phyloP scores from a whole-genome alignment of 2,113 vertebrate species.

The Pterophyllum scalare region DNA sequence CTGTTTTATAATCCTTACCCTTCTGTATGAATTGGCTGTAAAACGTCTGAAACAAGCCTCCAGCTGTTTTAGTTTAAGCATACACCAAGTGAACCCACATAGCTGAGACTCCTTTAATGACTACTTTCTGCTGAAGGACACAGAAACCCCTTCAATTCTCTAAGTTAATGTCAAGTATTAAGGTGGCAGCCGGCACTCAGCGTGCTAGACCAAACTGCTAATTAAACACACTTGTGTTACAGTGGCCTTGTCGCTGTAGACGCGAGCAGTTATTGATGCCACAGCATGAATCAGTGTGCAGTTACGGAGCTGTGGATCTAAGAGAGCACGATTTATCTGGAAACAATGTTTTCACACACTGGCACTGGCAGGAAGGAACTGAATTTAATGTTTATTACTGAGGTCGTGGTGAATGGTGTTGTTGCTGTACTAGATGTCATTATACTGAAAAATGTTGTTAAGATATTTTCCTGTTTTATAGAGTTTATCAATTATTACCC shows the following conservation, averaged over 20 bases:
- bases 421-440: too few relatives aligned
- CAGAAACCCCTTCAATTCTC: constrained; percentile 17
- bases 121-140: constrained; percentile 26
- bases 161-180: constrained; percentile 57
- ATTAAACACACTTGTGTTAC: constrained; percentile 46
- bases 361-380: too few relatives aligned
- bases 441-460: too few relatives aligned
- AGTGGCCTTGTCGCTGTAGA: not conserved
- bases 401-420: too few relatives aligned
- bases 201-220: constrained; percentile 43
- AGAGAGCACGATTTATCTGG: not conserved
- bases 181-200: constrained; percentile 41
- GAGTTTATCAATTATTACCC: not conserved
- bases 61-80: not conserved
- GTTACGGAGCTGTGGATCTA: not conserved
- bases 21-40: not conserved
- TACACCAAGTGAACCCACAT: not conserved
- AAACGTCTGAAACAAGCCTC: constrained; percentile 2
- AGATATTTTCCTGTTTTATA: too few relatives aligned
- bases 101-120: constrained; percentile 18
- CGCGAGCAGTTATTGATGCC: not conserved
- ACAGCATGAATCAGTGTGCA: not conserved
- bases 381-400: too few relatives aligned
- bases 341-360: not conserved
- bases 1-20: not conserved